Conservation (phyloP, 2,888 invertebrate genomes). For the Apamea monoglypha region DNA sequence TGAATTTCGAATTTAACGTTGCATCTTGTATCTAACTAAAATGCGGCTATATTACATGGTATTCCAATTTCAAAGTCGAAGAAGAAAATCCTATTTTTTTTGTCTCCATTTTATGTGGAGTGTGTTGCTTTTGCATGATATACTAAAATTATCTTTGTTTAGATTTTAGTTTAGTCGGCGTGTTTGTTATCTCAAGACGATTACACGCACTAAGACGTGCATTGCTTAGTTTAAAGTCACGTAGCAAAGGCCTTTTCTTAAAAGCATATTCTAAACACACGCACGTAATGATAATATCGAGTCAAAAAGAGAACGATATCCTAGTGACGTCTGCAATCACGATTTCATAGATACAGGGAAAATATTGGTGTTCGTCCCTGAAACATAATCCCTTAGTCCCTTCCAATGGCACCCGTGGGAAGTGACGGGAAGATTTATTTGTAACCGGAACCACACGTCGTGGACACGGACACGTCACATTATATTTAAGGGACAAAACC, state of each 20-base stretch:
- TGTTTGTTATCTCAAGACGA: not conserved
- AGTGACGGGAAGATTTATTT: conserved; percentile 40
- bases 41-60: not conserved
- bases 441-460: conserved; percentile 24
- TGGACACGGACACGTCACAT: conserved; percentile 3
- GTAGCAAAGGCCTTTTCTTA: conserved; percentile 2
- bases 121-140: not conserved
- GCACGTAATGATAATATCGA: conserved; percentile 20
- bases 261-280: not conserved
- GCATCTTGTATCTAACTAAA: conserved; percentile 22
- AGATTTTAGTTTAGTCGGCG: not conserved
- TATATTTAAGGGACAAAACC: conserved; percentile 20
- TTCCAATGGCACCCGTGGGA: conserved; percentile 35
- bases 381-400: conserved; percentile 38
- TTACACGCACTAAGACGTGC: conserved; percentile 3
- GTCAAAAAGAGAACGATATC: not conserved
- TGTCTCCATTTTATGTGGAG: not conserved
- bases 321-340: not conserved
- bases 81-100: no score
- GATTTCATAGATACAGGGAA: conserved; percentile 3
- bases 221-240: conserved; percentile 9
- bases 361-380: not conserved
- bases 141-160: not conserved
- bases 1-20: conserved; percentile 36
- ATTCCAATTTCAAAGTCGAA: conserved; percentile 36